Base-by-base conservation (phyloP, 1,140 invertebrate genomes). In the Solenopsis invicta region DNA sequence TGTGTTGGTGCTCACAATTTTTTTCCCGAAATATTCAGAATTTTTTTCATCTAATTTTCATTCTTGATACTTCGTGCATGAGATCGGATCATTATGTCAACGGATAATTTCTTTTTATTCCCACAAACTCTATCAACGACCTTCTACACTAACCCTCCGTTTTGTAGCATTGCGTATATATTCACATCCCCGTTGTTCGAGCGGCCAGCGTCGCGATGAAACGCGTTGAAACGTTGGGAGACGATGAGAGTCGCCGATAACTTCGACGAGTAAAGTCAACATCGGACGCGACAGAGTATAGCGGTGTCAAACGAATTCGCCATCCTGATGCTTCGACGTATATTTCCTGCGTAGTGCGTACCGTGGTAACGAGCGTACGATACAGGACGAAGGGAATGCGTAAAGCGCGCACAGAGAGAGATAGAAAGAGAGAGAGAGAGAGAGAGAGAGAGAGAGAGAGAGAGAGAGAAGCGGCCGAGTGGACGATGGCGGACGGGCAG, bases 221-320 rank as follows among this genome's bases (percentile, higher is more conserved):
- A 88, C 85, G 61, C 85, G 52, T 5, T 69, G 5, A 21, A 41
- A 41, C 54, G 74, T 69, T 87, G 71, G 29, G 29, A 88, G 37
- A 37, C 85, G 67, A 82, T 81, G 85, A 88, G 62, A 48, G 48
- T 48, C 71, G 62, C 67, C 87, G 77, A 88, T 88, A 88, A 87
- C 48, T 69, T 71, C 71, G 62, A 54, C 48, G 86, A 56, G 76
- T 76, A 61, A 87, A 29, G 54, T 54, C 52, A 41, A 59, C 41
- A 84, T 89, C 71, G 29, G 50, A 61, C 54, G 80, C 80, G 80
- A 82, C 67, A 50, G 41, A 37, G 37, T 50, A 69, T 24, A 24
- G 29, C 6, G 41, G 48, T 29, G 62, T 81, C 48, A 34, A 69
- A 45, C 64, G 48, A 81, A 69, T 41, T 56, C 41, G 66, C 37